Base-by-base conservation (phyloP, 2,113 vertebrate genomes). In the Vanacampus margaritifer region DNA sequence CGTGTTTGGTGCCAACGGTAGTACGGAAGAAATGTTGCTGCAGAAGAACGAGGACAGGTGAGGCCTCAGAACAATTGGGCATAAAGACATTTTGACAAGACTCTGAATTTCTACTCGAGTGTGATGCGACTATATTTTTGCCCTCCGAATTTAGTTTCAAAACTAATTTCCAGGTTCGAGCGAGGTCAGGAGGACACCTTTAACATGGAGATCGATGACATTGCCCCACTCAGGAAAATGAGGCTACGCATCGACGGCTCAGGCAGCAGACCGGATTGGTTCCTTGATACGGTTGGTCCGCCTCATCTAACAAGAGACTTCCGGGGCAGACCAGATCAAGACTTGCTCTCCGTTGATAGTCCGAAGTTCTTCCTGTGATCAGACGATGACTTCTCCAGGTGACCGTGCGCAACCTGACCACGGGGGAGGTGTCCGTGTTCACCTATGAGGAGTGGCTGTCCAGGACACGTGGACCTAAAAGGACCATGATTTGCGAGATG, bases 21-120 rank as follows among this genome's bases (percentile, higher is more conserved):
- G 87, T 74, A 93, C 95, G 0, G 95, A 96, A 75, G 97, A 98
- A 84, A 92, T 97, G 75, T 89, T 90, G 65, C 90, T 99, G 75
- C 91, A 93, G n/a, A 99, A 99, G 87, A 93, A 94, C 39, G 95
- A 94, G 73, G 93, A 94, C 90, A 95, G 97, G 97, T 98, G 82
- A 51, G 39, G 43, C 37, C n/a, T 2, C 21, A 13, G 2, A 32
- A 23, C 48, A n/a, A 28, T 14, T 6, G 21, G 9, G 35, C 21
- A 16, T 36, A 26, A 26, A 2, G 23, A 12, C 0, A 26, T 45
- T 45, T 17, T 45, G 16, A 16, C 16, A 14, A 45, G 13, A 0
- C 13, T 43, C 10, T 10, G 10, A 41, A 46, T 32, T 32, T 32
- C 28, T 16, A 46, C 45, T 17, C 16, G 14, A 17, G 17, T 46